Conservation (phyloP, 2,797 vertebrate genomes). For the Podarcis lilfordi region DNA sequence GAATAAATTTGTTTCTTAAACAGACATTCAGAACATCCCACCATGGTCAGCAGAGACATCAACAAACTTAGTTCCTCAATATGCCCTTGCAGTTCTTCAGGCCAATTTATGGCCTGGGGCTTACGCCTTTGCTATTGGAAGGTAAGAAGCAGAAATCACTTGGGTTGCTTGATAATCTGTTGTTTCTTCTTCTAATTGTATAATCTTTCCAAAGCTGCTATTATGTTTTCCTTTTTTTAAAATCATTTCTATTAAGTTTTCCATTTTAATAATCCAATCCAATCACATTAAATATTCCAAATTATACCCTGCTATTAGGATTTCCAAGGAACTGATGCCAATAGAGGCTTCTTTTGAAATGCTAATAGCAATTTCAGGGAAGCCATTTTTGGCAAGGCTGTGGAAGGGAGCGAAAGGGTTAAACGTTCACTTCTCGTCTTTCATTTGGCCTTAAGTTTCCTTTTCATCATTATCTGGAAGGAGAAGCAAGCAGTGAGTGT, state of each 20-base stretch:
- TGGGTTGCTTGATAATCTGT: background rate
- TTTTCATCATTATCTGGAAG: background rate
- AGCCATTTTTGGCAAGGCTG: background rate
- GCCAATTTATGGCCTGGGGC: constrained; percentile 96
- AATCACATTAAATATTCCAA: no score
- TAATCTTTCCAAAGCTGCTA: background rate
- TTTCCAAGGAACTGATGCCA: background rate
- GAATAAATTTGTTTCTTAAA: constrained; percentile 46
- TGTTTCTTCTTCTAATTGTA: no score
- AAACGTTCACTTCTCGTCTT: background rate
- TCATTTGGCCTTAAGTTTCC: background rate
- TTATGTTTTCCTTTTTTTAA: background rate
- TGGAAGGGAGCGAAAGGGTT: background rate
- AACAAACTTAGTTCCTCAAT: constrained; percentile 83
- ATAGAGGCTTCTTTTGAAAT: background rate
- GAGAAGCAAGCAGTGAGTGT: background rate
- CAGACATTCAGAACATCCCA: constrained; percentile 83
- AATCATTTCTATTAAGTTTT: no score
- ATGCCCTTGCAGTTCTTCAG: constrained; percentile 85
- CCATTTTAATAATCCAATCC: no score
- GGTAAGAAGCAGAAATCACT: constrained; percentile 74
- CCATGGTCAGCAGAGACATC: constrained; percentile 87
- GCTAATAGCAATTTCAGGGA: background rate
- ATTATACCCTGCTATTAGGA: background rate
- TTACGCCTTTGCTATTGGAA: constrained; percentile 86